Conservation (phyloP, 2,888 invertebrate species). For the Ectemnius cavifrons region DNA sequence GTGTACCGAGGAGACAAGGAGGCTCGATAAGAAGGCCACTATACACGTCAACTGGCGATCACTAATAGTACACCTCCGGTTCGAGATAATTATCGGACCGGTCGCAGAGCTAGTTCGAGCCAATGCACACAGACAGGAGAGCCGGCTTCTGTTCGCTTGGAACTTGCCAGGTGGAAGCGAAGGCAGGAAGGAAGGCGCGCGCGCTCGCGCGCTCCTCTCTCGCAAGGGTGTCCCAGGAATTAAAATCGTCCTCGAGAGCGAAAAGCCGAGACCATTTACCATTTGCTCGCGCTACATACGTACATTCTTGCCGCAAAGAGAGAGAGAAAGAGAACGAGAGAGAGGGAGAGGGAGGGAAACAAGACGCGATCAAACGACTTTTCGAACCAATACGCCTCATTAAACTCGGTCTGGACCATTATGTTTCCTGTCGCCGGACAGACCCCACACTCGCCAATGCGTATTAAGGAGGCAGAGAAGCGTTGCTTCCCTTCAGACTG, state of each 20-base stretch:
- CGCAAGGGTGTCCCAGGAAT: slow-evolving; percentile 42
- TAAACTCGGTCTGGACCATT: slow-evolving; percentile 40
- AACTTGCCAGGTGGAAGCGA: not conserved
- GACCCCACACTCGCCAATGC: not conserved
- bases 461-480: slow-evolving; percentile 17
- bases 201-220: not conserved
- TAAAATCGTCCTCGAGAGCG: slow-evolving; percentile 55
- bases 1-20: no score
- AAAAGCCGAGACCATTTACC: slow-evolving; percentile 51
- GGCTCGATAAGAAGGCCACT: slow-evolving; percentile 35
- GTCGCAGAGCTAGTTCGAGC: slow-evolving; percentile 49
- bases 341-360: not conserved
- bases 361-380: slow-evolving; percentile 23
- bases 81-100: slow-evolving; percentile 67
- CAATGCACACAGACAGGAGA: slow-evolving; percentile 15
- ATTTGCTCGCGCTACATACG: slow-evolving; percentile 15
- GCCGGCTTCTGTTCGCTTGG: slow-evolving; percentile 25
- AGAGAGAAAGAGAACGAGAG: slow-evolving; percentile 5
- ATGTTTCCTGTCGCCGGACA: slow-evolving; percentile 27
- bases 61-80: slow-evolving; percentile 69
- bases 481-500: slow-evolving; percentile 12
- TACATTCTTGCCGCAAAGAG: not conserved
- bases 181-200: slow-evolving; percentile 8
- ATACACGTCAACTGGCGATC: slow-evolving; percentile 66
- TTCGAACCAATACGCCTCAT: slow-evolving; percentile 36